These are phyloP conservation scores for Schizothorax lantsangensis DNA, from an alignment of 2,797 vertebrate species.

Conservation along the genomic window DNA sequence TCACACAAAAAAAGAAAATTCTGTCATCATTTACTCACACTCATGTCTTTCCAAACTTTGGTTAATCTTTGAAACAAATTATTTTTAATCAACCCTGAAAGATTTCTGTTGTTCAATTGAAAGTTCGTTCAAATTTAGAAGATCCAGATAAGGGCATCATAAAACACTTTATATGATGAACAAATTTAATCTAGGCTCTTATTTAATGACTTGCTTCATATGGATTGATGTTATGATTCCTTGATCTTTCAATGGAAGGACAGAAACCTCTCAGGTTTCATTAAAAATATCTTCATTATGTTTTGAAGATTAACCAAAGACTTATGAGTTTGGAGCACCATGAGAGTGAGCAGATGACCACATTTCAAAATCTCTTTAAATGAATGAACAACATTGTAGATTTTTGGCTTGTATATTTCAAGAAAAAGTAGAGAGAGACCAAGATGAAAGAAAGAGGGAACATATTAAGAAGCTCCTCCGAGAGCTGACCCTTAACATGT, in stretches of 20 bases:
- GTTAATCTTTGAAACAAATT: background rate
- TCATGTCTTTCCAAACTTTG: background rate
- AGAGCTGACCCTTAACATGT: slow-evolving; percentile 7
- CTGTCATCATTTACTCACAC: background rate
- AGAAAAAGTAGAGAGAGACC: background rate
- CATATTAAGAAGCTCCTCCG: slow-evolving; percentile 8
- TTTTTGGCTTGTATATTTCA: background rate
- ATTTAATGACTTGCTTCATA: no score
- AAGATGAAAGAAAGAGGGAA: slow-evolving; percentile 1
- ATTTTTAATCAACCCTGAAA: background rate
- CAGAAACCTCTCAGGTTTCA: background rate
- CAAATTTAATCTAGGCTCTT: no score
- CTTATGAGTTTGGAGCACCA: background rate
- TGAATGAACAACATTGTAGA: background rate
- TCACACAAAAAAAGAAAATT: background rate
- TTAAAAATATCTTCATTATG: background rate
- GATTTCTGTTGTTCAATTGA: background rate
- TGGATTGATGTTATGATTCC: no score
- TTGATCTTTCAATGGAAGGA: no score
- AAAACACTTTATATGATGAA: no score
- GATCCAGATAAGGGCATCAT: background rate
- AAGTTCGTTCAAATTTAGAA: background rate
- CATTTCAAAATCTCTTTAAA: background rate
- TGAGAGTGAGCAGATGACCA: background rate
- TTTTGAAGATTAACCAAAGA: background rate